These are phyloP conservation scores for Acanthococcus lagerstroemiae DNA, from an alignment of 2,888 invertebrate genomes.

Conservation along the genomic window DNA sequence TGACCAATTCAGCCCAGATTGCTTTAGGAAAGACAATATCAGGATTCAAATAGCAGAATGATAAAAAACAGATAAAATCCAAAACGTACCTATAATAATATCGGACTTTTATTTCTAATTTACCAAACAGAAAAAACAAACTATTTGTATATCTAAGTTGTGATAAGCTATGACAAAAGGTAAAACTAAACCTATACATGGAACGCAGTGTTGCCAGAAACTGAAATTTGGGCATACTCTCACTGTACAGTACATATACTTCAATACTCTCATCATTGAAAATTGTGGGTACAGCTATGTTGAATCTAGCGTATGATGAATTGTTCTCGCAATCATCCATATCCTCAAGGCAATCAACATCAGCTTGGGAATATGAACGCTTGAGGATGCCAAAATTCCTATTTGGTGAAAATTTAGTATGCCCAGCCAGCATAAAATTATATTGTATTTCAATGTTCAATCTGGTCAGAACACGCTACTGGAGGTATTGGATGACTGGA, in stretches of 20 bases:
- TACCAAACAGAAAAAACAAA: too few relatives aligned
- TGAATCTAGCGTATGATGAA: not conserved
- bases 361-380: not conserved
- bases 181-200: too few relatives aligned
- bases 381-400: constrained; percentile 13
- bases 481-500: not conserved
- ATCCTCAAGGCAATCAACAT: not conserved
- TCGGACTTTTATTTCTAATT: too few relatives aligned
- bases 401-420: constrained; percentile 3
- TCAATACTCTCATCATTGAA: not conserved
- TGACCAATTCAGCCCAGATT: constrained; percentile 33
- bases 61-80: too few relatives aligned
- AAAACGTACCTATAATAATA: too few relatives aligned
- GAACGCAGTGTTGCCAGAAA: too few relatives aligned
- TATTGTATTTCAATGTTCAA: not conserved
- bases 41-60: constrained; percentile 33
- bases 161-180: too few relatives aligned
- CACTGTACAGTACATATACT: too few relatives aligned
- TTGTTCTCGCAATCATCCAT: not conserved
- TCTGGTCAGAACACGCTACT: not conserved
- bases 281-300: not conserved
- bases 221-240: too few relatives aligned
- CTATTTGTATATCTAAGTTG: too few relatives aligned
- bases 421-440: not conserved
- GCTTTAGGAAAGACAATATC: constrained; percentile 31